Evolutionary conservation across 2,888 invertebrate genomes (phyloP), one percentile per base, ranked within the genome.

Genomic region (Tetragonisca angustula): DNA sequence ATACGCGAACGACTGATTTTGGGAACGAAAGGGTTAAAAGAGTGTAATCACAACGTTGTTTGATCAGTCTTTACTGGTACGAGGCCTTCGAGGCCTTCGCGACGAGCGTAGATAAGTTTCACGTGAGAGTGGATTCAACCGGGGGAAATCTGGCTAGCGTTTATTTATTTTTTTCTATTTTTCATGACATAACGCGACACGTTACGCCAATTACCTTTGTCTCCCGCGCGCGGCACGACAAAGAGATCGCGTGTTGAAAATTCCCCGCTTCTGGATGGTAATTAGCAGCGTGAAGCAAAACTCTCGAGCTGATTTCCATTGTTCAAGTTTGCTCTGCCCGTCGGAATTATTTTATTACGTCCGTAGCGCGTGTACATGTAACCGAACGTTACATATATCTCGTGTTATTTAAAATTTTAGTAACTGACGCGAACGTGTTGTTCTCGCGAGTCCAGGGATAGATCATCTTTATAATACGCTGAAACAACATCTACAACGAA

Each of bases 201-300:
- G 91, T 91, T 88, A 91, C 90, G 91, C 65, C 83, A 91, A 91
- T 91, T 91, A 91, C 85, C 88, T 83, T n/a, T n/a, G n/a, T n/a
- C n/a, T 65, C 49, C 83, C 76, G 56, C 49, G 85, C 76, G 56
- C 36, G 72, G 65, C 79, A 82, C 75, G 83, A 86, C 85, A 84
- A 86, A 81, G 67, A 80, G 78, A 69, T 85, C 78, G 82, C 79
- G 76, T 82, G 84, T 79, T 70, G 76, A 56, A 24, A 82, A 77
- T 74, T 32, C 75, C 75, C 27, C 21, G 65, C 36, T 69, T 73
- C 65, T 49, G 76, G 32, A 67, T 76, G 80, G 78, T 88, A 86
- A 88, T 89, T 88, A 83, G 78, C 84, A 27, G 24, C 43, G 56
- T 64, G 49, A 65, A 71, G 59, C n/a, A 36, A 83, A 77, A 56